phyloP scores from a whole-genome alignment of 2,113 vertebrate species.

The Sminthopsis crassicaudata region DNA sequence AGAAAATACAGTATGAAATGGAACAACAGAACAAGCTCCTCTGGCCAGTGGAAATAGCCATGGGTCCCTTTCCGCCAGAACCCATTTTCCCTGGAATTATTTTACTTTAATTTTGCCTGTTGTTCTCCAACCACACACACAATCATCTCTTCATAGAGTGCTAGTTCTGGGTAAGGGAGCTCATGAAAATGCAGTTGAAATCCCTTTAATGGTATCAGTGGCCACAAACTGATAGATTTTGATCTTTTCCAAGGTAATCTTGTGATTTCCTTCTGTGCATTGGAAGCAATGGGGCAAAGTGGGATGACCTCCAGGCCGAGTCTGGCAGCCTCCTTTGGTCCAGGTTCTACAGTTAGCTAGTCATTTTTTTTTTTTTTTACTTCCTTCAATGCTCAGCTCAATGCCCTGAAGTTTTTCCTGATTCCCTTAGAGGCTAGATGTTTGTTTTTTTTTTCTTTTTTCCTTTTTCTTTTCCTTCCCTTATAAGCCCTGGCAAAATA shows the following conservation, averaged over 20 bases:
- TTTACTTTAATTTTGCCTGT: constrained; percentile 24
- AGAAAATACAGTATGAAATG: constrained; percentile 10
- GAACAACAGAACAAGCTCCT: not conserved
- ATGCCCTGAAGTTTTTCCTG: not conserved
- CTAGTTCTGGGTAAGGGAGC: not conserved
- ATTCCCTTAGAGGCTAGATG: not conserved
- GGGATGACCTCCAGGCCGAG: not conserved
- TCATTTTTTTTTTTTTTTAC: not conserved
- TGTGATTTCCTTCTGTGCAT: not conserved
- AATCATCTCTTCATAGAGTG: not conserved
- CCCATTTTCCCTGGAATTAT: not conserved
- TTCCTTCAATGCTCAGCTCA: not conserved
- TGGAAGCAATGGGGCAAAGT: not conserved
- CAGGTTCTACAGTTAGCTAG: no score
- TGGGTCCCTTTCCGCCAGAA: not conserved
- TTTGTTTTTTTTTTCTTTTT: no score
- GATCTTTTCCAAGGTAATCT: not conserved
- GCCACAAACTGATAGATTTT: constrained; percentile 22
- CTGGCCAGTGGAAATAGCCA: not conserved
- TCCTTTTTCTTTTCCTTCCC: not conserved
- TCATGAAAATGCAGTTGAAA: constrained; percentile 17
- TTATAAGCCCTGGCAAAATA: not conserved
- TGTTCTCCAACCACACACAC: not conserved
- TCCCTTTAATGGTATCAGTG: constrained; percentile 3
- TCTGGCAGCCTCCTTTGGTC: no score